Base-by-base conservation (phyloP, 2,888 invertebrate species). In the Dicyrtoma fusca region DNA sequence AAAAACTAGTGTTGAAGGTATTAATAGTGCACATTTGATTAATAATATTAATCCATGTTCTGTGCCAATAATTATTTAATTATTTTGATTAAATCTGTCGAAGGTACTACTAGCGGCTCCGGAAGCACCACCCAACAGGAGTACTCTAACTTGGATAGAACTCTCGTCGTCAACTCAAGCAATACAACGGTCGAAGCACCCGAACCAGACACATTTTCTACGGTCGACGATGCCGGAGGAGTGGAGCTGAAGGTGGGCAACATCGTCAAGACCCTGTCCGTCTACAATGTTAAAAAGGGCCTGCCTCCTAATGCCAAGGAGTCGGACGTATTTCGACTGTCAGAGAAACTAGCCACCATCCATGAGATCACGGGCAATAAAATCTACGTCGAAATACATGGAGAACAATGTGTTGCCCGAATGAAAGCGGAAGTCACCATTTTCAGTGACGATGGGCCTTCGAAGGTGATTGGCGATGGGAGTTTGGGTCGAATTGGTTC, bases 331-430 rank as follows among this genome's bases (percentile, higher is more conserved):
- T 2, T 17, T 1, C 17, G 49, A 25, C n/a, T 69, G 14, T 61
- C 69, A 11, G 49, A 69, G 19, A 25, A 49, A 14, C 14, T 11
- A 25, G 69, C 69, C 21, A 44, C 47, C n/a, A 61, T 69, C 1
- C 69, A 69, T 25, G 69, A 69, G 8, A 69, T 69, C 21, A 45
- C 42, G 0, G 61, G 25, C 11, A 61, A 59, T 14, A 59, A 63
- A 23, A 45, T 45, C 25, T 69, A 61, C 47, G 25, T 69, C 1
- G 69, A 69, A 14, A 21, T 69, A 14, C n/a, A 61, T 21, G 69
- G 59, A 2, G 19, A 23, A 6, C 45, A 59, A 8, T n/a, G 25
- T 10, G 25, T 59, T n/a, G 47, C 45, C 14, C 17, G 25, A 8
- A 10, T 69, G 10, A 57, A 45, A 10, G 44, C 69, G 11, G 23